Evolutionary conservation across 64 coral and sea anemone species (phyloP), one percentile per base, ranked within the genome.

Genomic region (Astreopora myriophthalma): DNA sequence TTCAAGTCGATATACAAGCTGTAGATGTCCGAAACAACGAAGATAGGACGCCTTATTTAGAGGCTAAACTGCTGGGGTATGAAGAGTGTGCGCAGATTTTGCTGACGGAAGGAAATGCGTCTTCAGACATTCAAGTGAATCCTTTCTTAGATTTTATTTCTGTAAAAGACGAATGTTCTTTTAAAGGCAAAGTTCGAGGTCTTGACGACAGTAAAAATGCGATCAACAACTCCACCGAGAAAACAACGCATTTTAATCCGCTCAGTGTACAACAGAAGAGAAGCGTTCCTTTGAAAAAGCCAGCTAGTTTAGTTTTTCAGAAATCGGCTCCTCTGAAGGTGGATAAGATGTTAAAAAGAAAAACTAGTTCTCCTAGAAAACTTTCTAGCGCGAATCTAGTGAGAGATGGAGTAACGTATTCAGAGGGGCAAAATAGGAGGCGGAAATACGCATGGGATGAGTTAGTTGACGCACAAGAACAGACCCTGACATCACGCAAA

Each of bases 1-100:
- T 96, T 79, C 48, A 92, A 70, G 79, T 99, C 9, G 85, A 90
- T 51, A 90, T 55, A 55, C 51, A 55, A 55, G 51, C 51, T 16
- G 17, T 99, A 35, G 94, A 99, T 82, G 79, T 93, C 14, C 29
- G 97, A 70, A 99, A 99, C 44, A 55, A 83, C 75, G 90, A 89
- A 33, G 97, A 99, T 69, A 93, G 87, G 28, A 99, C 97, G 17
- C 94, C 97, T 69, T 99, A 96, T 66, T 91, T 95, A 10, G 91
- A 96, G 70, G 97, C 97, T 31, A 88, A 90, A 39, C 63, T 48
- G 13, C 20, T 76, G 22, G 97, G 97, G n/a, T 82, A 48, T 14
- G 69, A 60, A 39, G 87, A 93, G 22, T 99, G 97, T 20, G 91
- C 91, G 6, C 3, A 86, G 3, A 77, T 99, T 39, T 64, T 99